Evolutionary conservation across 2,113 vertebrate species (phyloP).

Genomic region (Ursus arctos): DNA sequence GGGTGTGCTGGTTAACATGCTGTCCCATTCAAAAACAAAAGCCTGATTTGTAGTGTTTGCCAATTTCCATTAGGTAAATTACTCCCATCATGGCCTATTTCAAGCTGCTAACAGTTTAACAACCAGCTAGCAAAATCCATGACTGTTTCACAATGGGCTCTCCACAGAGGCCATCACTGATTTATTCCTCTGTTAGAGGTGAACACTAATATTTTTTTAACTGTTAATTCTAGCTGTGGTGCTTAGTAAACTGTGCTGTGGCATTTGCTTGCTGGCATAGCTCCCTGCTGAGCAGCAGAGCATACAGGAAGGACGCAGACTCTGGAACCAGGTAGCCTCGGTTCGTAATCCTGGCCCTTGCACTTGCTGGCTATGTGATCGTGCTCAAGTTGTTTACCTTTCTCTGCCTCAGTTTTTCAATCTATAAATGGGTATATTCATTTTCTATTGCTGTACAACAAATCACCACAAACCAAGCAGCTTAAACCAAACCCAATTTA

Average conservation of each 20-base stretch:
- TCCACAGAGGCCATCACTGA: not conserved
- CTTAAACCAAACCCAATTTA: not conserved
- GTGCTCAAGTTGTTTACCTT: not conserved
- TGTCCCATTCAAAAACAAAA: fast-evolving
- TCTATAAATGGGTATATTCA: not conserved
- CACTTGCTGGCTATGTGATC: no score
- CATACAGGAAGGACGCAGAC: not conserved
- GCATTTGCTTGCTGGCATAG: not conserved
- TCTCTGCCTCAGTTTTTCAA: not conserved
- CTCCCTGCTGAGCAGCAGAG: not conserved
- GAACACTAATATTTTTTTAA: not conserved
- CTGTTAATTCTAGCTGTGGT: not conserved
- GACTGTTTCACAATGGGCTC: not conserved
- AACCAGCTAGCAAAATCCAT: not conserved
- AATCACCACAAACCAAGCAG: not conserved
- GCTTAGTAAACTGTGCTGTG: not conserved
- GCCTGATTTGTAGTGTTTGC: no score
- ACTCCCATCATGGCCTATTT: not conserved
- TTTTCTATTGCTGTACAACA: not conserved
- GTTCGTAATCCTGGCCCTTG: no score
- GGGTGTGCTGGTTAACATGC: not conserved
- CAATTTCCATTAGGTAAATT: not conserved
- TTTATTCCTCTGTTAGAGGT: no score
- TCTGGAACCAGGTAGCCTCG: not conserved
- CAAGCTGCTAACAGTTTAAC: not conserved